phyloP scores from a whole-genome alignment of 2,113 vertebrate genomes.

The Podarcis muralis region DNA sequence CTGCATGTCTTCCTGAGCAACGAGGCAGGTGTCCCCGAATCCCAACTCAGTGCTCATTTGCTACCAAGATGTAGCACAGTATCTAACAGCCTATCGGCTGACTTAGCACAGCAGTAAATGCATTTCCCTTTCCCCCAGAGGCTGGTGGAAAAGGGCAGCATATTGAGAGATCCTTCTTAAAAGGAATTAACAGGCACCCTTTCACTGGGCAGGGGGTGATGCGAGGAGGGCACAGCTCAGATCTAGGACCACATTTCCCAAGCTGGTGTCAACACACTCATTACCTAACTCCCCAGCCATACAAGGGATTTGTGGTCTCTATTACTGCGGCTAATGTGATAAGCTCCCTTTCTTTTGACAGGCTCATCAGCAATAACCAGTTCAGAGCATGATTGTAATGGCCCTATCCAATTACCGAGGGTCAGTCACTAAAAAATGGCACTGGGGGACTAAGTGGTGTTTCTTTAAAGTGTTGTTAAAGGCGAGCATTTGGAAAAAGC shows the following conservation, averaged over 20 bases:
- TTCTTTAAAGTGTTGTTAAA: not conserved
- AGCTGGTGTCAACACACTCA: not conserved
- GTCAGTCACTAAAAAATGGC: not conserved
- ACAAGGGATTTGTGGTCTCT: not conserved
- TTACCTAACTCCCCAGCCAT: not conserved
- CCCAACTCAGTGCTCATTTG: not conserved
- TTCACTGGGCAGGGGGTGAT: not conserved
- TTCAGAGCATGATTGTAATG: not conserved
- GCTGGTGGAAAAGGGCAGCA: not conserved
- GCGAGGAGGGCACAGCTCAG: not conserved
- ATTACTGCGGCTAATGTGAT: constrained; percentile 20
- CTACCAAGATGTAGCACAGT: not conserved
- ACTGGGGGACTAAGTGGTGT: not conserved
- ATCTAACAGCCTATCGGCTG: constrained; percentile 1
- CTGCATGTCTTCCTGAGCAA: not conserved
- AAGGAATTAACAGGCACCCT: not conserved
- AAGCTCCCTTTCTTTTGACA: not conserved
- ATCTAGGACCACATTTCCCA: not conserved
- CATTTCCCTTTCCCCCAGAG: not conserved
- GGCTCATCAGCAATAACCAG: not conserved
- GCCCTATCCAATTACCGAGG: not conserved
- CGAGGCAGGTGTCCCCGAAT: not conserved
- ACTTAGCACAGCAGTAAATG: not conserved
- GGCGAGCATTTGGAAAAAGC: not conserved
- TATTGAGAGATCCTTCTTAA: not conserved